Percentiles rank a stretch among this genome's conserved stretches.
Conservation (phyloP, 2,113 vertebrate species). For the Plectropomus leopardus region DNA sequence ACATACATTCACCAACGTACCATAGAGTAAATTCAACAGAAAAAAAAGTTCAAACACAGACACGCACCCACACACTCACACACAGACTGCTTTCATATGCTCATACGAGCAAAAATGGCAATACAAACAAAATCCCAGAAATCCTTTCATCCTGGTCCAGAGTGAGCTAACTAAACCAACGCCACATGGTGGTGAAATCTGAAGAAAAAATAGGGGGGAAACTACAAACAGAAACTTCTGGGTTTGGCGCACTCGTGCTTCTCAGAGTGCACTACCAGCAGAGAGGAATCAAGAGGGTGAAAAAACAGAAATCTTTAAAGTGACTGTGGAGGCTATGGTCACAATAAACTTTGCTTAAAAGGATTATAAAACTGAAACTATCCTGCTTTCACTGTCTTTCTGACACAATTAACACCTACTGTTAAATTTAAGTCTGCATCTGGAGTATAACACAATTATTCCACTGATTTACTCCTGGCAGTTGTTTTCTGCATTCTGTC, state of each 20-base stretch:
- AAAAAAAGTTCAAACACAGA: conserved; percentile 33
- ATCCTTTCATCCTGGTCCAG: conserved; percentile 67
- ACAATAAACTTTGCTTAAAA: conserved; percentile 37
- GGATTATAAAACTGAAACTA: conserved; percentile 17
- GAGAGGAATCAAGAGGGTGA: conserved; percentile 20
- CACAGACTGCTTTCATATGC: conserved; percentile 27
- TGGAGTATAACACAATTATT: conserved; percentile 6
- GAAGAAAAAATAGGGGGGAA: conserved; percentile 7
- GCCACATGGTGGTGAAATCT: conserved; percentile 50
- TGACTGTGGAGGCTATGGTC: conserved; percentile 12
- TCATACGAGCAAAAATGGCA: conserved; percentile 24
- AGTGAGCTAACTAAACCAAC: conserved; percentile 20
- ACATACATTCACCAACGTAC: not conserved
- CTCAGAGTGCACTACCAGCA: conserved; percentile 17
- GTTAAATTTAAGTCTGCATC: conserved; percentile 34
- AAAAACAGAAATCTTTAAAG: conserved; percentile 58
- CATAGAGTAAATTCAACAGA: conserved; percentile 23
- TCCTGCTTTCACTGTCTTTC: conserved; percentile 8
- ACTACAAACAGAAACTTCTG: conserved; percentile 55
- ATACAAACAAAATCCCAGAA: conserved; percentile 43
- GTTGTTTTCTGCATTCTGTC: conserved; percentile 9
- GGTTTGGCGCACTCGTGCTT: conserved; percentile 19
- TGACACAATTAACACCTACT: conserved; percentile 24
- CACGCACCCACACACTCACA: conserved; percentile 10
- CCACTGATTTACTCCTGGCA: not conserved